These are phyloP conservation scores for Hypanus sabinus DNA, from an alignment of 2,113 vertebrate genomes.

Conservation along the genomic window DNA sequence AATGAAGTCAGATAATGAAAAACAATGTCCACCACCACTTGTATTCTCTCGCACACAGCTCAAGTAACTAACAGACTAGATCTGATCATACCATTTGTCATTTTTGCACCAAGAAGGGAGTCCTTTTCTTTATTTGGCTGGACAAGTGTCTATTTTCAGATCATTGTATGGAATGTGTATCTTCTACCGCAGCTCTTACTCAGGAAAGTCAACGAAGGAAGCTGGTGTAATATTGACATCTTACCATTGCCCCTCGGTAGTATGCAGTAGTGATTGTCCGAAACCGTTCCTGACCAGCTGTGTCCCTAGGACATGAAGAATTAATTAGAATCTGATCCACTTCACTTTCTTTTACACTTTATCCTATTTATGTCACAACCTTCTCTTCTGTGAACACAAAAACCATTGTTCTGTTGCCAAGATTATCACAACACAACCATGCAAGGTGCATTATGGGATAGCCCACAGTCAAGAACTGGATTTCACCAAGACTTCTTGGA, in stretches of 20 bases:
- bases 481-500: background rate
- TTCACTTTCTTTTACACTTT: background rate
- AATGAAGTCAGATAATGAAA: too few relatives aligned
- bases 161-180: background rate
- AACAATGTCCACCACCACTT: background rate
- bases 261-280: constrained; percentile 93
- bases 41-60: background rate
- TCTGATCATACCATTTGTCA: background rate
- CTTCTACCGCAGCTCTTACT: background rate
- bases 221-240: constrained; percentile 26
- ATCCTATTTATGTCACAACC: background rate
- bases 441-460: too few relatives aligned
- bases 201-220: background rate
- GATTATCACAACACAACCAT: background rate
- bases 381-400: background rate
- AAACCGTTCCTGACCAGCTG: constrained; percentile 88
- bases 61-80: background rate
- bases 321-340: background rate
- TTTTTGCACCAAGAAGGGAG: rapidly evolving
- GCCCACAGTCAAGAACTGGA: background rate
- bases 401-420: background rate
- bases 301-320: constrained; percentile 67
- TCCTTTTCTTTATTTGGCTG: background rate
- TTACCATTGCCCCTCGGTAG: constrained; percentile 91
- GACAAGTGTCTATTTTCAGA: background rate